phyloP scores from a whole-genome alignment of 2,113 vertebrate species.

The Onychostruthus taczanowskii region DNA sequence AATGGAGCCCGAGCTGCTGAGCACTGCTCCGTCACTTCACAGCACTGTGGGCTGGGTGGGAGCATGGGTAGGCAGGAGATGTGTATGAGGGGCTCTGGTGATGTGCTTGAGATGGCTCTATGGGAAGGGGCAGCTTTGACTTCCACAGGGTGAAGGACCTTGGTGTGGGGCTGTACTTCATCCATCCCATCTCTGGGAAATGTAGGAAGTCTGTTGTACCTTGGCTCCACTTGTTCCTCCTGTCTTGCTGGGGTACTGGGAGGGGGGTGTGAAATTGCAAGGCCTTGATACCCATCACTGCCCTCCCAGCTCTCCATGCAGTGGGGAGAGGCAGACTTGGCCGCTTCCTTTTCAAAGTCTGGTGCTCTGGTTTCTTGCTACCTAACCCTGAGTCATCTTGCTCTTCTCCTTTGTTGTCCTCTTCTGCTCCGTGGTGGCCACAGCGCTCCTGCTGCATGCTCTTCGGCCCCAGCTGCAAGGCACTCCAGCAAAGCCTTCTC shows the following conservation, averaged over 20 bases:
- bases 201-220: not conserved
- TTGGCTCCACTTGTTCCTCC: not conserved
- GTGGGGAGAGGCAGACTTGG: not conserved
- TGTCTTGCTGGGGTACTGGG: not conserved
- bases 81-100: too few relatives aligned
- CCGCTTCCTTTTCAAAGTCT: fast-evolving
- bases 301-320: not conserved
- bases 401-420: not conserved
- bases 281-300: not conserved
- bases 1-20: not conserved
- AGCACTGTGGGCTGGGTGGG: fast-evolving
- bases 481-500: not conserved
- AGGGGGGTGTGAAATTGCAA: not conserved
- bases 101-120: not conserved
- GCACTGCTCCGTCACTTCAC: not conserved
- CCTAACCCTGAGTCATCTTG: not conserved
- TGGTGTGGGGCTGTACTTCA: not conserved
- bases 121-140: not conserved
- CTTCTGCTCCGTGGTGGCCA: not conserved
- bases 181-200: not conserved
- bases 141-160: not conserved
- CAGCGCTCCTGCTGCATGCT: not conserved
- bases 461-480: not conserved
- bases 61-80: not conserved
- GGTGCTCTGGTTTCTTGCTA: not conserved